Conservation (phyloP, 1,140 invertebrate species). For the Rhyzopertha dominica region DNA sequence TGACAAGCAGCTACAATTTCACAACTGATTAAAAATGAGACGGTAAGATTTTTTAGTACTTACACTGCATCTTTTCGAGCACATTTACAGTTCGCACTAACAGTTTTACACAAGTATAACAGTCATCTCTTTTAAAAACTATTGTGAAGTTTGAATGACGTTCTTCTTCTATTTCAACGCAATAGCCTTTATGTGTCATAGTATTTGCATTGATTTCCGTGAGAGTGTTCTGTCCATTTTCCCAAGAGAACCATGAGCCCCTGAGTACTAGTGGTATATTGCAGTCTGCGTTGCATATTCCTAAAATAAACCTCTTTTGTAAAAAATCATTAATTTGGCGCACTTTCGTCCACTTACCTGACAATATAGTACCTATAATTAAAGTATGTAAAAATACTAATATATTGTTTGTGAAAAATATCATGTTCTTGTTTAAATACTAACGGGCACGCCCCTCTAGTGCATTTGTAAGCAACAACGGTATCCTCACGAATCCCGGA, state of each 20-base stretch:
- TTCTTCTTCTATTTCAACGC: slow-evolving; percentile 65
- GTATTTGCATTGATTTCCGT: slow-evolving; percentile 75
- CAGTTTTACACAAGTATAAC: slow-evolving; percentile 81
- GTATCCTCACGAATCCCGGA: too few relatives aligned
- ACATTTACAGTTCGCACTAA: slow-evolving; percentile 85
- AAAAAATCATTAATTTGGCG: too few relatives aligned
- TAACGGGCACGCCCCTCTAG: too few relatives aligned
- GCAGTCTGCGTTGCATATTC: slow-evolving; percentile 49
- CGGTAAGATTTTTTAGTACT: slow-evolving; percentile 41
- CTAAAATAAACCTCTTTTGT: too few relatives aligned
- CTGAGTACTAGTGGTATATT: slow-evolving; percentile 70
- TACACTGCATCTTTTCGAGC: slow-evolving; percentile 82
- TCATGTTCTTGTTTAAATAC: too few relatives aligned
- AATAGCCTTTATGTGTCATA: slow-evolving; percentile 69
- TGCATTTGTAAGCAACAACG: too few relatives aligned
- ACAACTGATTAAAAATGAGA: neutral
- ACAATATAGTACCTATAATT: too few relatives aligned
- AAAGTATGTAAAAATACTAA: too few relatives aligned
- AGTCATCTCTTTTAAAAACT: slow-evolving; percentile 65
- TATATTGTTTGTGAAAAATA: too few relatives aligned
- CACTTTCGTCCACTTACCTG: too few relatives aligned
- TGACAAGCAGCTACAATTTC: slow-evolving; percentile 64
- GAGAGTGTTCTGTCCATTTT: slow-evolving; percentile 75
- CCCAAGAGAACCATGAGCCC: slow-evolving; percentile 88
- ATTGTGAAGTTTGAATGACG: slow-evolving; percentile 81